A percentile compares a stretch with the other conserved stretches of the same genome.
Conservation (phyloP, 2,113 vertebrate species). For the Archilochus colubris region DNA sequence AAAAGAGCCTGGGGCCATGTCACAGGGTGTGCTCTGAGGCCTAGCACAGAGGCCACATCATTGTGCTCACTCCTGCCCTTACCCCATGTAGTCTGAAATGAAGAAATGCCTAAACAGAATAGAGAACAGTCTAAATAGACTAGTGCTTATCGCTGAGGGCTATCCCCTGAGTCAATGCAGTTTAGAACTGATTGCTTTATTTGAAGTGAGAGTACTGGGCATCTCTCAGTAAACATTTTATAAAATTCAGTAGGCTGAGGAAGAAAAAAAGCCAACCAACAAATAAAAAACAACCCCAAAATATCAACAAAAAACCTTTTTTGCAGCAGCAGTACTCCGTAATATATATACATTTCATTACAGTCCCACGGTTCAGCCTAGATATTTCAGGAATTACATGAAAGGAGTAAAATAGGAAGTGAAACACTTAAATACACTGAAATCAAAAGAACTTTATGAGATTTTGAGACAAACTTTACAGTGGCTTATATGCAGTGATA, state of each 20-base stretch:
- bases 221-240: slow-evolving; percentile 8
- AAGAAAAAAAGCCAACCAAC: no score
- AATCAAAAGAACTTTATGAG: neutral
- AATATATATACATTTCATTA: neutral
- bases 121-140: slow-evolving; percentile 39
- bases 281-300: neutral
- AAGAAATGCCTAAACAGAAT: slow-evolving; percentile 58
- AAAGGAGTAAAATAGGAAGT: neutral
- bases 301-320: neutral
- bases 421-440: neutral
- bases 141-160: neutral
- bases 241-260: neutral
- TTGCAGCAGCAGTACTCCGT: neutral
- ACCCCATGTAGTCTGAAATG: slow-evolving; percentile 69
- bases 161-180: neutral
- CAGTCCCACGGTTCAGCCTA: neutral
- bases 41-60: slow-evolving; percentile 35
- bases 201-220: neutral
- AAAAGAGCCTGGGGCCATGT: slow-evolving; percentile 67
- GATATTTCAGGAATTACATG: neutral
- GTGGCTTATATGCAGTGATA: neutral
- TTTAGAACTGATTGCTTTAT: slow-evolving; percentile 27
- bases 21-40: slow-evolving; percentile 59
- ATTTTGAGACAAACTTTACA: neutral
- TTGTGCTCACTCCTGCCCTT: slow-evolving; percentile 32